phyloP scores from a whole-genome alignment of 2,888 invertebrate species.

The Phyllotreta striolata region DNA sequence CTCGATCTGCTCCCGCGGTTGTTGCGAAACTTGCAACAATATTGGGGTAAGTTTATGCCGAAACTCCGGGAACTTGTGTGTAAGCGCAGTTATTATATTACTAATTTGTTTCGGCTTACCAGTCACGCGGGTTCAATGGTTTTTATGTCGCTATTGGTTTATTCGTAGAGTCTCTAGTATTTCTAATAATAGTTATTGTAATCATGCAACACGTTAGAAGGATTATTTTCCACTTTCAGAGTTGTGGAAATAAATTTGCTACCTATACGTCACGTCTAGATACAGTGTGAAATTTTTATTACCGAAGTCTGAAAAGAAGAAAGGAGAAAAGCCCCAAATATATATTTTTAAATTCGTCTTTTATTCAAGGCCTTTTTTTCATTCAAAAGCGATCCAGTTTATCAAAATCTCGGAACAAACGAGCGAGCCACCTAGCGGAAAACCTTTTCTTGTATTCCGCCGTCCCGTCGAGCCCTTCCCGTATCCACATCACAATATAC shows the following conservation, averaged over 20 bases:
- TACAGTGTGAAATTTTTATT: too few species aligned
- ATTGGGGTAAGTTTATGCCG: constrained; percentile 10
- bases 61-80: constrained; percentile 1
- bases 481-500: constrained; percentile 27
- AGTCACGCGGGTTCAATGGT: too few species aligned
- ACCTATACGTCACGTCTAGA: too few species aligned
- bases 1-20: constrained; percentile 14
- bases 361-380: constrained; percentile 16
- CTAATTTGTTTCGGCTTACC: constrained; percentile 5
- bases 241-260: too few species aligned
- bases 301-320: too few species aligned
- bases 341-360: constrained; percentile 6
- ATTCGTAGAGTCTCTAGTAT: too few species aligned
- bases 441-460: constrained; percentile 26
- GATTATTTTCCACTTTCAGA: too few species aligned
- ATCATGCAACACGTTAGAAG: too few species aligned
- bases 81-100: constrained; percentile 1
- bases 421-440: constrained; percentile 26
- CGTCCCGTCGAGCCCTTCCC: not conserved
- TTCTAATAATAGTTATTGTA: too few species aligned
- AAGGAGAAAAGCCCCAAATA: constrained; percentile 5
- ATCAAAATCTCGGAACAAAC: constrained; percentile 29
- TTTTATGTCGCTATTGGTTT: too few species aligned
- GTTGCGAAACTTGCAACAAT: constrained; percentile 10
- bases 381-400: constrained; percentile 29